phyloP scores from a whole-genome alignment of 2,797 vertebrate species.

The Dallia pectoralis region DNA sequence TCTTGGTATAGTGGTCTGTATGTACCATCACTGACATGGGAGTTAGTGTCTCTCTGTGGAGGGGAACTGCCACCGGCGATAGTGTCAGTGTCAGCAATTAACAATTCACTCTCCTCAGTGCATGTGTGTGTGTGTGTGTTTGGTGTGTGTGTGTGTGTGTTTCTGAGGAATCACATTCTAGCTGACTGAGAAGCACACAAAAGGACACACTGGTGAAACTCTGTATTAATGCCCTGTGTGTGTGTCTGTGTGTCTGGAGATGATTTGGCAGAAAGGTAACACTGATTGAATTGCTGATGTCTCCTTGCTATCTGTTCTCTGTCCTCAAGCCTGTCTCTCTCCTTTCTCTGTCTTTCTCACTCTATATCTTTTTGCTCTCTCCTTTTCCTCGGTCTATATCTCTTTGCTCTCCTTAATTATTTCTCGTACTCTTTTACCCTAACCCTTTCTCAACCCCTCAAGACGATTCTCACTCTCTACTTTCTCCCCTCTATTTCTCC shows the following conservation, averaged over 20 bases:
- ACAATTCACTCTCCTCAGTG: slow-evolving; percentile 1
- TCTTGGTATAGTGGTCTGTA: too few relatives aligned
- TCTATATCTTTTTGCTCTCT: not conserved
- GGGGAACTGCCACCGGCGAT: not conserved
- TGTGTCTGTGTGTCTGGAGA: slow-evolving; percentile 27
- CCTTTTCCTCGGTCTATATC: not conserved
- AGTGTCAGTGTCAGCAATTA: not conserved
- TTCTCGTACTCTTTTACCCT: too few relatives aligned
- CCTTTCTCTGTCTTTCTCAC: slow-evolving; percentile 21
- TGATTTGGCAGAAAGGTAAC: slow-evolving; percentile 71
- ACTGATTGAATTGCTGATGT: slow-evolving; percentile 59
- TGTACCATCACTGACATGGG: too few relatives aligned
- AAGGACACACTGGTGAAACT: too few relatives aligned
- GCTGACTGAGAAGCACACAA: too few relatives aligned
- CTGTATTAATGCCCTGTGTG: not conserved
- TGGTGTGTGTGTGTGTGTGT: not conserved
- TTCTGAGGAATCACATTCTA: not conserved
- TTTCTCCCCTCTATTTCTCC: not conserved
- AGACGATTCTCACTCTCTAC: not conserved
- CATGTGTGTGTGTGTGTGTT: not conserved
- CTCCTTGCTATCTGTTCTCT: not conserved
- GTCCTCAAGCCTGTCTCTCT: not conserved
- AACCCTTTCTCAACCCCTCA: too few relatives aligned
- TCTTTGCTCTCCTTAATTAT: slow-evolving; percentile 13
- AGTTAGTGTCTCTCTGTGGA: too few relatives aligned